These are phyloP conservation scores for Hycleus phaleratus DNA, from an alignment of 1,140 invertebrate genomes.

Conservation along the genomic window DNA sequence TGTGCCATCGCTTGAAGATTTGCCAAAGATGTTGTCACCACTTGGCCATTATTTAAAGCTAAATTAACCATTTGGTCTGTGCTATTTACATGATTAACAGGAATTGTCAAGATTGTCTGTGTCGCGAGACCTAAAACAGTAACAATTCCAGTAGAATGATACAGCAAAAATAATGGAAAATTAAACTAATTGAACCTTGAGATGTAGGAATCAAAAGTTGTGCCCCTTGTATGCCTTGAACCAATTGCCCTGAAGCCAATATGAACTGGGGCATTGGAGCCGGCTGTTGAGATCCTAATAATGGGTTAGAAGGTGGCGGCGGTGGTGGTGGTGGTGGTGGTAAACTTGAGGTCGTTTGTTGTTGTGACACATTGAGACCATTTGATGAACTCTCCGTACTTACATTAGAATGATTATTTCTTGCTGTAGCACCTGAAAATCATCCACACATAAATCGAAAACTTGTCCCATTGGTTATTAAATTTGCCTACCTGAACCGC, in stretches of 20 bases:
- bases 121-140: constrained; percentile 70
- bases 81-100: constrained; percentile 71
- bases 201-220: constrained; percentile 90
- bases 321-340: constrained; percentile 22
- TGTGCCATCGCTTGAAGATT: constrained; percentile 74
- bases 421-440: constrained; percentile 24
- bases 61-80: constrained; percentile 76
- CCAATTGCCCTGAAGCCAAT: constrained; percentile 80
- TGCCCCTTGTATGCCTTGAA: constrained; percentile 85
- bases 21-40: constrained; percentile 74
- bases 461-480: too few species aligned
- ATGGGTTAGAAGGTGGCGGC: constrained; percentile 31
- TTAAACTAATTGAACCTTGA: constrained; percentile 59
- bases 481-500: constrained; percentile 46
- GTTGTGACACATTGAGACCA: neutral
- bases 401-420: constrained; percentile 21
- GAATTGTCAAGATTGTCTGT: constrained; percentile 90
- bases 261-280: constrained; percentile 83
- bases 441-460: too few species aligned
- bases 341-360: constrained; percentile 12
- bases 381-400: constrained; percentile 16
- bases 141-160: neutral
- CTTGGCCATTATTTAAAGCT: constrained; percentile 71
- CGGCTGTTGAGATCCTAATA: constrained; percentile 46
- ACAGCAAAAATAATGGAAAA: neutral